phyloP scores from a whole-genome alignment of 2,113 vertebrate genomes.

The Athene cunicularia region DNA sequence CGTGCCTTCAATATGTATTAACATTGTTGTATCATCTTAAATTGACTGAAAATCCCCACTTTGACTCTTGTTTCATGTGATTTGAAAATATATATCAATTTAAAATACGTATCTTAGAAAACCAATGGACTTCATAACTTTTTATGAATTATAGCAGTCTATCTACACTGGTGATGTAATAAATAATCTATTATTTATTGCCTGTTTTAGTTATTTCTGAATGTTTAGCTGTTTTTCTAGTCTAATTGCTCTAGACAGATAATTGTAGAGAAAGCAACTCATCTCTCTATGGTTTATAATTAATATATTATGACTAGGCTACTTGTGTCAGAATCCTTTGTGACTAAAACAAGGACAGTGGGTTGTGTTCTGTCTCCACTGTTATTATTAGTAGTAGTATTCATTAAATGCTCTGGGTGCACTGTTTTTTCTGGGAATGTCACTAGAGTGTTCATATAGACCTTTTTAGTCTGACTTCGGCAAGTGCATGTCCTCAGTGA shows the following conservation, averaged over 20 bases:
- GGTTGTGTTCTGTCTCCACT: not conserved
- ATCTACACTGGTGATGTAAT: not conserved
- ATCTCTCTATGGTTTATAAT: not conserved
- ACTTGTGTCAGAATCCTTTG: not conserved
- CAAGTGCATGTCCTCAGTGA: not conserved
- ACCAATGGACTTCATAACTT: not conserved
- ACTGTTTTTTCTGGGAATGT: not conserved
- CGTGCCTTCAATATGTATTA: not conserved
- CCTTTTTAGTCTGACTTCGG: not conserved
- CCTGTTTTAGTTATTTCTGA: not conserved
- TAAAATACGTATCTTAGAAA: not conserved
- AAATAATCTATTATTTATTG: not conserved
- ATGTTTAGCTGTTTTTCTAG: not conserved
- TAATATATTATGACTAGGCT: not conserved
- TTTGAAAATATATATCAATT: not conserved
- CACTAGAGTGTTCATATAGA: not conserved
- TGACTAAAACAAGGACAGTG: not conserved
- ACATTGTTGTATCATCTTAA: not conserved
- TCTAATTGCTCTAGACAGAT: not conserved
- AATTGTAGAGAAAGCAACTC: not conserved
- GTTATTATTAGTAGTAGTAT: not conserved
- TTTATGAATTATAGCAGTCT: not conserved
- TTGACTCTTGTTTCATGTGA: not conserved
- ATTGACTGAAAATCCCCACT: not conserved
- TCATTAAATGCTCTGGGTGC: not conserved